Percentiles rank a stretch among this genome's conserved stretches.
Evolutionary conservation across 2,797 vertebrate species (phyloP).

Genomic region (Podarcis lilfordi): DNA sequence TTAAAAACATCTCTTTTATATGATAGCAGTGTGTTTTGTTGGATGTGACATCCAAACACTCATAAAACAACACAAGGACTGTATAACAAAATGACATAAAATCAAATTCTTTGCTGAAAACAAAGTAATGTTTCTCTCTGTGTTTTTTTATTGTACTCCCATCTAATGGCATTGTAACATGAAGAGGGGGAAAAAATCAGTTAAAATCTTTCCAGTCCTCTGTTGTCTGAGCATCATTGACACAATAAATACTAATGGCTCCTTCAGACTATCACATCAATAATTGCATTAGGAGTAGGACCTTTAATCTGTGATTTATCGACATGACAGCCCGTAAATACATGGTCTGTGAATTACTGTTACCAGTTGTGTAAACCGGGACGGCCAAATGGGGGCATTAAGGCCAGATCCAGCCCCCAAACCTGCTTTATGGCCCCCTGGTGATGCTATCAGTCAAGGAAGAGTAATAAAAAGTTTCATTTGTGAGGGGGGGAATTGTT

Average conservation of each 20-base stretch:
- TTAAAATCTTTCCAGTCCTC: not conserved
- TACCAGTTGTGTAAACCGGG: constrained; percentile 2
- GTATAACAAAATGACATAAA: constrained; percentile 26
- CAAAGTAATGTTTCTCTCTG: constrained; percentile 1
- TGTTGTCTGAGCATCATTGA: constrained; percentile 15
- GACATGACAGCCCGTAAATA: constrained; percentile 14
- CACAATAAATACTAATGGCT: constrained; percentile 5
- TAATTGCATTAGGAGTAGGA: constrained; percentile 28
- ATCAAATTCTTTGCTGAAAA: constrained; percentile 22
- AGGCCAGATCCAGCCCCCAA: not conserved
- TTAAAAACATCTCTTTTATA: not conserved
- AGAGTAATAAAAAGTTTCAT: not conserved
- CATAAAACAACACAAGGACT: constrained; percentile 3
- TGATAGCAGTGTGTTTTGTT: not conserved
- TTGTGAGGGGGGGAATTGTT: not conserved
- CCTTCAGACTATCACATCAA: not conserved
- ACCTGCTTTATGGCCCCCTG: not conserved
- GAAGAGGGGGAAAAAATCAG: not conserved
- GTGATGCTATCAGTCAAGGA: not conserved
- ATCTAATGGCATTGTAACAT: not conserved
- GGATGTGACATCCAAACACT: constrained; percentile 1
- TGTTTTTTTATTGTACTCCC: constrained; percentile 4
- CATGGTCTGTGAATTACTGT: constrained; percentile 7
- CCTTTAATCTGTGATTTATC: constrained; percentile 42
- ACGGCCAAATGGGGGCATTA: not conserved